phyloP scores from a whole-genome alignment of 2,888 invertebrate genomes.

The Lissonota sp. region DNA sequence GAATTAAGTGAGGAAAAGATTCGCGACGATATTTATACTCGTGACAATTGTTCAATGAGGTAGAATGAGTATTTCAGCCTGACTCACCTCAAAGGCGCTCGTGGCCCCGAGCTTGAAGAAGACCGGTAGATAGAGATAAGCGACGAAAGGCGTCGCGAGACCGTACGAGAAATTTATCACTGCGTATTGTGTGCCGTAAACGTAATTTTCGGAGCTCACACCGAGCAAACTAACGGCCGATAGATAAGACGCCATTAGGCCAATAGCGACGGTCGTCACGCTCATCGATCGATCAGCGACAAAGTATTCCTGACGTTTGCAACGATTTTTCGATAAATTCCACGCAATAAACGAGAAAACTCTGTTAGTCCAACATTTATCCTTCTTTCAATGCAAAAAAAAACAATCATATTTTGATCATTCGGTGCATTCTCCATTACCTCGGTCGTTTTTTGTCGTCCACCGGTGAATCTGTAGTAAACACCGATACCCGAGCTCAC shows the following conservation, averaged over 20 bases:
- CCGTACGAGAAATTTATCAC: conserved; percentile 92
- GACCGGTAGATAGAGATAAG: conserved; percentile 91
- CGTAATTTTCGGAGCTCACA: conserved; percentile 94
- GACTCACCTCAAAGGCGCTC: conserved; percentile 91
- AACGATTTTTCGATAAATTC: conserved; percentile 4
- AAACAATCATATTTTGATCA: neutral
- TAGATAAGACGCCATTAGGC: conserved; percentile 96
- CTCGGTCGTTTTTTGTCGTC: conserved; percentile 92
- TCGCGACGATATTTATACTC: no score
- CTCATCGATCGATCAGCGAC: conserved; percentile 92
- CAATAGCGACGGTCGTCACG: conserved; percentile 92
- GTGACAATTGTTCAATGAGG: no score
- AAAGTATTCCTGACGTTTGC: conserved; percentile 89
- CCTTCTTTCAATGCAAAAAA: neutral
- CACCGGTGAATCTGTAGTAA: conserved; percentile 93
- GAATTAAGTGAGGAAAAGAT: no score
- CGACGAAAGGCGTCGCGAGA: conserved; percentile 91
- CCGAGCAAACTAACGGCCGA: conserved; percentile 95
- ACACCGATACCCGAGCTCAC: conserved; percentile 91
- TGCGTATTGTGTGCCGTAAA: conserved; percentile 92
- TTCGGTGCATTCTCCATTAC: conserved; percentile 81
- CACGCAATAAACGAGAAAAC: no score
- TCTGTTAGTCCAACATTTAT: neutral
- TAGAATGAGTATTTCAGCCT: neutral
- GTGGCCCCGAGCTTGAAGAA: conserved; percentile 93